Percentiles rank a stretch among this genome's conserved stretches.
These are phyloP conservation scores for Plectrocnemia conspersa DNA, from an alignment of 1,140 invertebrate genomes.

Conservation along the genomic window DNA sequence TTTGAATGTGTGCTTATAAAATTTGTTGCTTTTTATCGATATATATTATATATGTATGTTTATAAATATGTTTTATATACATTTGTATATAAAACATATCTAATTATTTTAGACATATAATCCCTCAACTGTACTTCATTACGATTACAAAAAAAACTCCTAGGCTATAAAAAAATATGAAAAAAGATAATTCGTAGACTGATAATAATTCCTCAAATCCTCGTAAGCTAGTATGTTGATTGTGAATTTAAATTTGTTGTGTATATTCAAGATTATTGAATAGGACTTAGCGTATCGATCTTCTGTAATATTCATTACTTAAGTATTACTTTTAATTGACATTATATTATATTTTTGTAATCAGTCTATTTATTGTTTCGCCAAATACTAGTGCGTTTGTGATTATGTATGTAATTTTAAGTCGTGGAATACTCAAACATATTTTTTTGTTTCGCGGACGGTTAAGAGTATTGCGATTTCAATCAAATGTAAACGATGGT, in stretches of 20 bases:
- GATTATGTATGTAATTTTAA: no score
- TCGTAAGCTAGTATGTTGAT: slow-evolving; percentile 26
- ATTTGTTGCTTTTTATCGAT: no score
- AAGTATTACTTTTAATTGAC: no score
- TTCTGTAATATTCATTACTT: slow-evolving; percentile 22
- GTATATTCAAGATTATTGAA: slow-evolving; percentile 31
- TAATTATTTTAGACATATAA: neutral
- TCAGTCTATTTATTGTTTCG: no score
- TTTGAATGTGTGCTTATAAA: no score
- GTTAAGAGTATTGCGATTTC: no score
- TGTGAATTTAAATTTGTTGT: slow-evolving; percentile 29
- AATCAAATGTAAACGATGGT: no score
- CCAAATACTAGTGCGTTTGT: no score
- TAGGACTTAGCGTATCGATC: slow-evolving; percentile 26
- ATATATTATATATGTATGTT: slow-evolving; percentile 15
- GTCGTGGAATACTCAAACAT: no score
- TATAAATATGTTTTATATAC: slow-evolving; percentile 6
- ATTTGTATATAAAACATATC: neutral
- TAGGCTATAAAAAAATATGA: slow-evolving; percentile 32
- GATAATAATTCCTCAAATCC: slow-evolving; percentile 28
- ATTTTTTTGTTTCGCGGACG: no score
- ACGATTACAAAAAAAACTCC: slow-evolving; percentile 11
- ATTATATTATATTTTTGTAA: no score
- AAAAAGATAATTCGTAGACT: slow-evolving; percentile 32
- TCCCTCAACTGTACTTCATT: slow-evolving; percentile 7